phyloP scores from a whole-genome alignment of 2,113 vertebrate species.

The Nyctibius bracteatus region DNA sequence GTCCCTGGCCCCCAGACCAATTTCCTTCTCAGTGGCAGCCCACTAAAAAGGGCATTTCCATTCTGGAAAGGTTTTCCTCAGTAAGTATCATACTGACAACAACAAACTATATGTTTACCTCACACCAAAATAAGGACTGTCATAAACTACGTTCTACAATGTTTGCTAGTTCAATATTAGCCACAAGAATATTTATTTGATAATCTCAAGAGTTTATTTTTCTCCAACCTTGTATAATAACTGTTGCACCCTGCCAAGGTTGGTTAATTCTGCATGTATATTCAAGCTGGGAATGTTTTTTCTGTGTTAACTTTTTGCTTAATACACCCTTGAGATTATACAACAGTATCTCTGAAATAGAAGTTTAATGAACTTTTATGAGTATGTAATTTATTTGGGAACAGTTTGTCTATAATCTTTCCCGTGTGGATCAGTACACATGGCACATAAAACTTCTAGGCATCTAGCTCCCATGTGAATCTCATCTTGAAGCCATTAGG shows the following conservation, averaged over 20 bases:
- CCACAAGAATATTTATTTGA: neutral
- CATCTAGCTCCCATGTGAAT: neutral
- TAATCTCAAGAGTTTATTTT: neutral
- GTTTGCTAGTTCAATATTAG: neutral
- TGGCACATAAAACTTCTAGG: neutral
- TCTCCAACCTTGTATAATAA: neutral
- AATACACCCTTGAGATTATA: neutral
- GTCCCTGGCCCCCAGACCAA: neutral
- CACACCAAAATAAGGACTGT: neutral
- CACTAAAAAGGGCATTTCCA: neutral
- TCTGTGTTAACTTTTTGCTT: neutral
- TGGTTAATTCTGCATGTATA: neutral
- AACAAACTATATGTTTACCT: neutral
- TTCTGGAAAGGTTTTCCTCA: neutral
- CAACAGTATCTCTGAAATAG: neutral
- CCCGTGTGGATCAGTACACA: neutral
- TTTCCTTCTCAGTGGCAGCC: neutral
- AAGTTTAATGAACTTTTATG: neutral
- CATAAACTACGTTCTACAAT: neutral
- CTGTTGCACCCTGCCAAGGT: neutral
- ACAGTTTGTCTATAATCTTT: neutral
- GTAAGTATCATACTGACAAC: neutral
- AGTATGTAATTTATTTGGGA: neutral
- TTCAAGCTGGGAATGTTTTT: neutral
- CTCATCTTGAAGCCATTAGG: neutral